Percentiles rank a stretch among this genome's conserved stretches.
These are phyloP conservation scores for Phalanger gymnotis DNA, from an alignment of 2,797 vertebrate species.

Conservation along the genomic window DNA sequence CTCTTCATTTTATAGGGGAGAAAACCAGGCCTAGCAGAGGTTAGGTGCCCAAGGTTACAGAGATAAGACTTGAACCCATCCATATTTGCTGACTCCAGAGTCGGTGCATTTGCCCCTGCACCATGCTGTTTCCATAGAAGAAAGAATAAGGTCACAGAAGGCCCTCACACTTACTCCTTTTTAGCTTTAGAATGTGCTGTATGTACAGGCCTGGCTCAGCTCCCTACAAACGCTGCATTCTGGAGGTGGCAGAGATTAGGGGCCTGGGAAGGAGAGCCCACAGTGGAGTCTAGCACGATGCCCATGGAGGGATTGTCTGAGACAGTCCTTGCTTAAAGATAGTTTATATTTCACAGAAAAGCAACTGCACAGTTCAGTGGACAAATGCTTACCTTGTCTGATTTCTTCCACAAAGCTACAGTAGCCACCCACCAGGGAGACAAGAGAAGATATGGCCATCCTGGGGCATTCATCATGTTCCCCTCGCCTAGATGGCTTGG, in stretches of 20 bases:
- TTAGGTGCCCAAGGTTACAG: neutral
- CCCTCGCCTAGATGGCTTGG: neutral
- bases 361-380: neutral
- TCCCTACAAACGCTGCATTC: too few species aligned
- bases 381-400: neutral
- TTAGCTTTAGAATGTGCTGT: neutral
- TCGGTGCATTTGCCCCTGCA: neutral
- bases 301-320: neutral
- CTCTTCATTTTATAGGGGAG: neutral
- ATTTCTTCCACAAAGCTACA: neutral
- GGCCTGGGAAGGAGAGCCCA: neutral
- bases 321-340: neutral
- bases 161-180: neutral
- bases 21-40: neutral
- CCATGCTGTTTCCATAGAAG: too few species aligned
- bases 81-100: neutral
- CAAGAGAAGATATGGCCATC: neutral
- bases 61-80: neutral
- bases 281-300: neutral
- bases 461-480: neutral
- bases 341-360: neutral
- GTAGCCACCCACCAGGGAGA: neutral
- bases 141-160: neutral
- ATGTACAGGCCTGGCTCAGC: too few species aligned
- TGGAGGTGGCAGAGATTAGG: too few species aligned